A percentile compares a stretch with the other conserved stretches of the same genome.
Conservation (phyloP, 2,888 invertebrate species). For the Agonopterix subpropinquella region DNA sequence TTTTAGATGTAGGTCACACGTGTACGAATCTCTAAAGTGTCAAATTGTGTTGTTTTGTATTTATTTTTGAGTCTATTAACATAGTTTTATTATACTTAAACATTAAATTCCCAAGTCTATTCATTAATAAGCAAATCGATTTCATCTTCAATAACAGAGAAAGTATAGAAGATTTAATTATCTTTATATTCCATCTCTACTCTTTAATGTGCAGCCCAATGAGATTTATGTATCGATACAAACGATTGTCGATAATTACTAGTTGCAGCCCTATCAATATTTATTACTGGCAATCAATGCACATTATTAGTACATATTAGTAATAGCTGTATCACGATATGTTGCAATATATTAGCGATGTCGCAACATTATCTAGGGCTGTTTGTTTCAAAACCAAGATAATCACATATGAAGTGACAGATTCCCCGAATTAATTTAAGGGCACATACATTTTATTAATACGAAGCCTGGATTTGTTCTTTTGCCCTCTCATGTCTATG, state of each 20-base stretch:
- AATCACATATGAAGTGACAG: no score
- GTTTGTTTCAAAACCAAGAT: no score
- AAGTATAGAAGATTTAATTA: background rate
- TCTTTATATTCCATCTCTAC: slow-evolving; percentile 1
- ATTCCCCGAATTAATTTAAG: no score
- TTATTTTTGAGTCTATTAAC: background rate
- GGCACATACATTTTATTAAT: no score
- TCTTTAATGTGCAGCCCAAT: background rate
- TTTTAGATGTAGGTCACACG: no score
- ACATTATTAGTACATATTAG: slow-evolving; percentile 8
- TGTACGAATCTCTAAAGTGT: background rate
- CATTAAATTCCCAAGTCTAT: no score
- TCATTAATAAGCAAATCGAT: no score
- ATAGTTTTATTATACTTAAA: background rate
- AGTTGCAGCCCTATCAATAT: slow-evolving; percentile 4
- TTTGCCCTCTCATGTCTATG: no score
- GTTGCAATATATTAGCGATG: no score
- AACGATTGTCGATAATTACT: slow-evolving; percentile 8
- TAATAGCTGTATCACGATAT: slow-evolving; percentile 7
- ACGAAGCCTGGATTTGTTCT: no score
- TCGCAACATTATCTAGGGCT: no score
- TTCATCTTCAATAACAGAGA: background rate
- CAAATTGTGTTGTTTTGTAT: background rate
- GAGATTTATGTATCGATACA: slow-evolving; percentile 2
- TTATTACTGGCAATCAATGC: slow-evolving; percentile 7